Conservation (phyloP, 2,888 invertebrate species). For the Drosophila rubida region DNA sequence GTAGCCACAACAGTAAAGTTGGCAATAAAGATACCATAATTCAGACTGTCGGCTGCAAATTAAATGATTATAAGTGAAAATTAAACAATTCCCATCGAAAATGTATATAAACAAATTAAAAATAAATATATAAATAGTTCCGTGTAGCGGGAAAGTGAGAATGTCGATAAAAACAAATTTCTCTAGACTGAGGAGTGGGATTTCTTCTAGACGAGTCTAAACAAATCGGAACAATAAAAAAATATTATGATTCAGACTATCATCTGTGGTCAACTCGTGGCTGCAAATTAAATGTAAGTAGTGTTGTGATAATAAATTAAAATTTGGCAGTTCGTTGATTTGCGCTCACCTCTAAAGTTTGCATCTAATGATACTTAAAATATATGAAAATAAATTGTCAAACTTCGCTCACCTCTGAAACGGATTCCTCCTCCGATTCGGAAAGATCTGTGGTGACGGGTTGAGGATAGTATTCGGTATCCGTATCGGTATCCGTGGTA, state of each 20-base stretch:
- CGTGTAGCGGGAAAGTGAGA: no score
- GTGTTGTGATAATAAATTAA: neutral
- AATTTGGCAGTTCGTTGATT: neutral
- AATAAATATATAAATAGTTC: no score
- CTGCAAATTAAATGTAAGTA: neutral
- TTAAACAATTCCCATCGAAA: no score
- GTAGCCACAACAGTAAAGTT: no score
- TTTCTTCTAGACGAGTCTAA: constrained; percentile 2
- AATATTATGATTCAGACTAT: neutral
- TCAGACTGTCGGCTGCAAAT: no score
- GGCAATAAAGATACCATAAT: no score
- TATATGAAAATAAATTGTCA: neutral
- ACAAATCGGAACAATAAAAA: constrained; percentile 1
- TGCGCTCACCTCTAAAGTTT: neutral
- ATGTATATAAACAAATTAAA: no score
- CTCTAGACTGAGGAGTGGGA: neutral
- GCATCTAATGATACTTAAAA: neutral
- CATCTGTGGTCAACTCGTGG: neutral
- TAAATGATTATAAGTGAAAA: no score
- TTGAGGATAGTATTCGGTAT: constrained; percentile 92
- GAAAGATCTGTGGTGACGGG: constrained; percentile 97
- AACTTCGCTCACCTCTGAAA: constrained; percentile 92
- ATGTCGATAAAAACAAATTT: no score
- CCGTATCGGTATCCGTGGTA: constrained; percentile 94
- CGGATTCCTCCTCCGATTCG: constrained; percentile 98